A percentile compares a stretch with the other conserved stretches of the same genome.
Evolutionary conservation across 23 tunicate species (phyloP).

Genomic region (Trididemnum nubilum): DNA sequence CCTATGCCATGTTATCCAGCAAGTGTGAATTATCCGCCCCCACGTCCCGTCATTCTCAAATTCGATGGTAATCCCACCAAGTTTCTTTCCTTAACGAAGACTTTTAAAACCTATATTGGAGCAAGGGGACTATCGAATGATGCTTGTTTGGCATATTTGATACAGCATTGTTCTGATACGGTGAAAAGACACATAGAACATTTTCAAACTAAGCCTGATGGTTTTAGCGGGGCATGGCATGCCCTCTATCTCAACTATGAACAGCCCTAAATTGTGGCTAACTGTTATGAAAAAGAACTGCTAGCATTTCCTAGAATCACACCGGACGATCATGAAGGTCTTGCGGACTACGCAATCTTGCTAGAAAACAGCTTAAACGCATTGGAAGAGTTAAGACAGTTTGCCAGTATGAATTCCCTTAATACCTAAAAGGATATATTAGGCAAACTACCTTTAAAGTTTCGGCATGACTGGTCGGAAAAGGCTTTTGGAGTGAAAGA

Average conservation of each 20-base stretch:
- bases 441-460: background rate
- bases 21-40: background rate
- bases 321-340: background rate
- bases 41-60: background rate
- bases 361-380: background rate
- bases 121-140: background rate
- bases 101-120: background rate
- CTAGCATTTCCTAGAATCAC: background rate
- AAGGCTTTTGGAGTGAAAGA: background rate
- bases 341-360: background rate
- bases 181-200: background rate
- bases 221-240: background rate
- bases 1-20: background rate
- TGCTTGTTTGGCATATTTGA: background rate
- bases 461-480: background rate
- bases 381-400: background rate
- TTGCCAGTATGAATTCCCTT: background rate
- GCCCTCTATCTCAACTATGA: background rate
- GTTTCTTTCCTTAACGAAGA: background rate
- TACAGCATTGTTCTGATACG: background rate
- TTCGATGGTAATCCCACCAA: background rate
- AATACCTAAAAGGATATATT: background rate
- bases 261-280: background rate
- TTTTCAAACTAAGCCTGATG: background rate
- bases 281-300: background rate